These are phyloP conservation scores for Azemiops feae DNA, from an alignment of 2,113 vertebrate species.

Conservation along the genomic window DNA sequence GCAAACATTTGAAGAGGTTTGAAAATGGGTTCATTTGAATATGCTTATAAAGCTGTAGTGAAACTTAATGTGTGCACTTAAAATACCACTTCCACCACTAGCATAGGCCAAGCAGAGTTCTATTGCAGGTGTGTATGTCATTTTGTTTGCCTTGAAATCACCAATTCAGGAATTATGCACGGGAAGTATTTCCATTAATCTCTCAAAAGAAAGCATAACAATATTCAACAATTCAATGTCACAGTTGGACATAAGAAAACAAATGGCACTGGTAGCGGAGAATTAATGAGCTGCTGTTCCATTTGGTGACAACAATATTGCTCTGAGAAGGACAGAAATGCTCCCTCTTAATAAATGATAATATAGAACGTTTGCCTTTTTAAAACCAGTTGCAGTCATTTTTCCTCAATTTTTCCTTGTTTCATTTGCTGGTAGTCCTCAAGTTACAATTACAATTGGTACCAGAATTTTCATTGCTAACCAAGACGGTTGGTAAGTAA, in stretches of 20 bases:
- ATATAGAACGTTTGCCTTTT: not conserved
- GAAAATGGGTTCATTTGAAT: not conserved
- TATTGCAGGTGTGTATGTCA: not conserved
- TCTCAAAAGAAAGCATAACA: not conserved
- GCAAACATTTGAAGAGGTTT: not conserved
- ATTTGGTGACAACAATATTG: not conserved
- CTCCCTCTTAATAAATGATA: not conserved
- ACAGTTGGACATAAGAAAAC: not conserved
- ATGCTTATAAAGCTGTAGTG: not conserved
- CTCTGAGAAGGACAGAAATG: not conserved
- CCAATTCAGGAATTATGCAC: not conserved
- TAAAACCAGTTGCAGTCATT: not conserved
- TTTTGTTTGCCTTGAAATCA: not conserved
- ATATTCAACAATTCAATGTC: not conserved
- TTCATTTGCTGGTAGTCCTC: not conserved
- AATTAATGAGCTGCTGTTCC: not conserved
- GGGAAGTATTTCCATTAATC: not conserved
- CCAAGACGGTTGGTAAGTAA: not conserved
- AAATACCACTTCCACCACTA: not conserved
- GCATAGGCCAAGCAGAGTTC: not conserved
- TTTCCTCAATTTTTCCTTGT: not conserved
- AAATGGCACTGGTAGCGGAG: not conserved
- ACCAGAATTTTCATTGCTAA: not conserved
- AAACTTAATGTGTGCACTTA: not conserved
- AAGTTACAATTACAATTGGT: not conserved